These are phyloP conservation scores for Tachystola acroxantha DNA, from an alignment of 2,888 invertebrate species.

Conservation along the genomic window DNA sequence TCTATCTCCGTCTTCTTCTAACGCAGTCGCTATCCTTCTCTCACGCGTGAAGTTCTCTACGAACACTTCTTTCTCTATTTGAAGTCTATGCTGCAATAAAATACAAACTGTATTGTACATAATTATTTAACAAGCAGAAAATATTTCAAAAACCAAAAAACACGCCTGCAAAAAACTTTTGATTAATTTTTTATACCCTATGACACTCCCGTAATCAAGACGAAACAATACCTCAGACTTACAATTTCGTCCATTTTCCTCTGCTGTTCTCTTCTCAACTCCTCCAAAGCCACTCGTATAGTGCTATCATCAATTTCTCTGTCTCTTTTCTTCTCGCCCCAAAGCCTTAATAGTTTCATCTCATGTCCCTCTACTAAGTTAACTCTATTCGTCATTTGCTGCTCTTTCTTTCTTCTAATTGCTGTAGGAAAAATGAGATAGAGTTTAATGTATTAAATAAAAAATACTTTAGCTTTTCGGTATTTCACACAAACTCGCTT, in stretches of 20 bases:
- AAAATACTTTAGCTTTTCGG: no score
- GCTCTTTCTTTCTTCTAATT: conserved; percentile 54
- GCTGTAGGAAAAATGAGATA: conserved; percentile 31
- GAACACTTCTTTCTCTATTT: conserved; percentile 48
- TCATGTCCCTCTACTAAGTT: conserved; percentile 59
- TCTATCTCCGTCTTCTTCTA: conserved; percentile 42
- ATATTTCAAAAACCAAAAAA: no score
- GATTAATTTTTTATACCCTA: no score
- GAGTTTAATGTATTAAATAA: no score
- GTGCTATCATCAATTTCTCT: conserved; percentile 46
- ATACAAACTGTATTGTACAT: no score
- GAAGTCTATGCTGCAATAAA: conserved; percentile 47
- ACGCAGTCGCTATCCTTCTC: conserved; percentile 29
- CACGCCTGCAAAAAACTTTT: no score
- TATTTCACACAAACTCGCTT: no score
- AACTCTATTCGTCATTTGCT: conserved; percentile 47
- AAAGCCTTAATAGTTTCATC: conserved; percentile 36
- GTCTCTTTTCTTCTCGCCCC: conserved; percentile 42
- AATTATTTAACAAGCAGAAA: no score
- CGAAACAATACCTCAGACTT: no score
- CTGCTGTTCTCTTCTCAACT: conserved; percentile 39
- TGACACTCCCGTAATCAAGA: no score
- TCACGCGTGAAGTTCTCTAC: conserved; percentile 44
- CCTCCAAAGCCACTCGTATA: conserved; percentile 45
- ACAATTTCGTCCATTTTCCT: conserved; percentile 49